Conservation (phyloP, 2,797 vertebrate species). For the Pseudocheirus occidentalis region DNA sequence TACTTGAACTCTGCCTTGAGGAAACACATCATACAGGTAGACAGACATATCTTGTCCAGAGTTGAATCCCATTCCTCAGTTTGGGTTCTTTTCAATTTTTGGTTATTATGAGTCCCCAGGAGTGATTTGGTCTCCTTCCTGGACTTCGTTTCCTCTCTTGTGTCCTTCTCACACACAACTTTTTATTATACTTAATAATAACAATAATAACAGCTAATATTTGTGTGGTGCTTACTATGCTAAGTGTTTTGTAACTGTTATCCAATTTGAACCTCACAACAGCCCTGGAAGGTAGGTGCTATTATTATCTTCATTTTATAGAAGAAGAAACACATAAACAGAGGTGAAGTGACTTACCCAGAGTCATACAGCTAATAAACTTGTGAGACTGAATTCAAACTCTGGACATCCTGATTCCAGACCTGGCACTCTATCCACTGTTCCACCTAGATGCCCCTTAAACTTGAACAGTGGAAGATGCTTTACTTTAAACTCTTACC, state of each 20-base stretch:
- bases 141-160: background rate
- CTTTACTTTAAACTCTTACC: background rate
- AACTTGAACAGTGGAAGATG: background rate
- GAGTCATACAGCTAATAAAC: background rate
- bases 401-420: background rate
- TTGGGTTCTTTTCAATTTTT: background rate
- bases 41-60: background rate
- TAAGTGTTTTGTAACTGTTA: background rate
- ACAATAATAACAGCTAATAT: background rate
- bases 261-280: background rate
- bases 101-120: background rate
- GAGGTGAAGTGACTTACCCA: background rate
- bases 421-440: background rate
- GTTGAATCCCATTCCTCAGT: background rate
- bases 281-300: background rate
- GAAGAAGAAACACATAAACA: background rate
- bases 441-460: background rate
- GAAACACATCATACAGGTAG: background rate
- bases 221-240: background rate
- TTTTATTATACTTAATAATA: background rate
- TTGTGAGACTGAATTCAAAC: background rate
- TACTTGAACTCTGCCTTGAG: background rate
- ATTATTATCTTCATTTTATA: background rate
- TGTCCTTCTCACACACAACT: background rate
- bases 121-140: background rate